Evolutionary conservation across 2,888 invertebrate genomes (phyloP).

Genomic region (Argyresthia goedartella): DNA sequence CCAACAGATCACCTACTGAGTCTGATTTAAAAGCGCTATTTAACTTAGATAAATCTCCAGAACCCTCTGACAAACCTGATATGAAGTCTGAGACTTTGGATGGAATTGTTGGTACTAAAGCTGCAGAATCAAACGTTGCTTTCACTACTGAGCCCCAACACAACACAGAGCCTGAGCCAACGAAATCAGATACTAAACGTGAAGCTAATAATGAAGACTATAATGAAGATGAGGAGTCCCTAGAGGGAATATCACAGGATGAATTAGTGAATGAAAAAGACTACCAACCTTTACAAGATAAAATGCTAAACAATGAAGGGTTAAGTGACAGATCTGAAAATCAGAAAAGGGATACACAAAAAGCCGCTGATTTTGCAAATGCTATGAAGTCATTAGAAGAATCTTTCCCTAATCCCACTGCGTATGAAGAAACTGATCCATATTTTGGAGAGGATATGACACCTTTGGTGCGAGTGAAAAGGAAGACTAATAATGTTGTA

Average conservation of each 20-base stretch:
- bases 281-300: constrained; percentile 17
- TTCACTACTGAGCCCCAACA: neutral
- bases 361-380: constrained; percentile 25
- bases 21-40: no score
- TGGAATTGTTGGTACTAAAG: no score
- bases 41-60: no score
- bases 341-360: no score
- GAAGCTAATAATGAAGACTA: constrained; percentile 26
- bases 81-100: no score
- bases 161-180: neutral
- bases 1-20: constrained; percentile 13
- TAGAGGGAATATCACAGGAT: neutral
- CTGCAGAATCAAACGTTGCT: neutral
- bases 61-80: no score
- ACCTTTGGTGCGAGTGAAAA: constrained; percentile 52
- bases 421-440: constrained; percentile 29
- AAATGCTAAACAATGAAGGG: no score
- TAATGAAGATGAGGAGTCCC: neutral
- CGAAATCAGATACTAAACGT: constrained; percentile 44
- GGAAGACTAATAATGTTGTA: constrained; percentile 26
- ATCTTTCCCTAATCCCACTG: constrained; percentile 45
- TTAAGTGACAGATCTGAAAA: no score
- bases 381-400: constrained; percentile 52
- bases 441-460: constrained; percentile 28
- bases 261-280: neutral